phyloP scores from a whole-genome alignment of 53 echinoderm and acorn worm genomes.

The Mesocentrotus franciscanus region DNA sequence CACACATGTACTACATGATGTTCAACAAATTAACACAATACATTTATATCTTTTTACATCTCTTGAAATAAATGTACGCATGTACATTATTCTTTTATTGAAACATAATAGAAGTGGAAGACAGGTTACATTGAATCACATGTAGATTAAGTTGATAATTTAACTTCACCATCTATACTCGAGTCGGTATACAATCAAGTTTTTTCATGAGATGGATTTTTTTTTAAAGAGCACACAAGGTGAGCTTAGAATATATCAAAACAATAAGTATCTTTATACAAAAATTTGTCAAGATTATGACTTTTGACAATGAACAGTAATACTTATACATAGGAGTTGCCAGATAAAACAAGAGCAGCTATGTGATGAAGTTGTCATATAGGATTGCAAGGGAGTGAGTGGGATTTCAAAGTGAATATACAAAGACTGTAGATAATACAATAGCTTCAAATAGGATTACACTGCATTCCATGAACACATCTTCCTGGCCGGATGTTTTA shows the following conservation, averaged over 20 bases:
- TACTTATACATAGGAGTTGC: not conserved
- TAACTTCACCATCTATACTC: not conserved
- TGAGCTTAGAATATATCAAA: not conserved
- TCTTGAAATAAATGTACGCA: no score
- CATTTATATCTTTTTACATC: not conserved
- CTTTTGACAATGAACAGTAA: no score
- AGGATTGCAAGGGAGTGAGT: not conserved
- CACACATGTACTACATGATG: not conserved
- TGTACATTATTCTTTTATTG: not conserved
- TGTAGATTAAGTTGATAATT: not conserved
- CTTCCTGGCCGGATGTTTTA: not conserved
- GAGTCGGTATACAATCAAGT: no score
- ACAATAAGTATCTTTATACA: not conserved
- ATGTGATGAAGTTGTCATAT: not conserved
- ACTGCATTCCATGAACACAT: not conserved
- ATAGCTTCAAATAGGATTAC: not conserved
- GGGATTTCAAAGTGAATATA: not conserved
- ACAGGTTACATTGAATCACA: not conserved
- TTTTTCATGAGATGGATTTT: no score
- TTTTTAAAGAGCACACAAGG: not conserved
- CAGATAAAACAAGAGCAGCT: not conserved
- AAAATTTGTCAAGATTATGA: no score
- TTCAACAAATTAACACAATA: not conserved
- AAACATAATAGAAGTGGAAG: not conserved
- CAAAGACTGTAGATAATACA: not conserved